These are phyloP conservation scores for Alligator mississippiensis DNA, from an alignment of 2,113 vertebrate species.

Conservation along the genomic window DNA sequence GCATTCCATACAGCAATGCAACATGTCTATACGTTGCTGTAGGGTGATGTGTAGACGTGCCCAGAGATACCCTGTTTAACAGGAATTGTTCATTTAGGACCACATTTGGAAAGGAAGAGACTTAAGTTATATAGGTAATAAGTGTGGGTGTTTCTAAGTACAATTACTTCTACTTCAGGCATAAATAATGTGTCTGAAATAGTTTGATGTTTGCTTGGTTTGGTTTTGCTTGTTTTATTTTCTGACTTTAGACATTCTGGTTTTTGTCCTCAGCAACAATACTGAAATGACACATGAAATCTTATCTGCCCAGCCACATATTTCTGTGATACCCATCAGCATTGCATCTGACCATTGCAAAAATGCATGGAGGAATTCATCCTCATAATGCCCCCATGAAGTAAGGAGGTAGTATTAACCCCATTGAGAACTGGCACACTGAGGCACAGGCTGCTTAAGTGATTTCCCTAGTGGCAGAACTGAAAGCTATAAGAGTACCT, in stretches of 20 bases:
- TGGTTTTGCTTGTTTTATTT: background rate
- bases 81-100: background rate
- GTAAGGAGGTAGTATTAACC: background rate
- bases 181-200: background rate
- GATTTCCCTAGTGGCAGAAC: background rate
- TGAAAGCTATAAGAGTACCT: background rate
- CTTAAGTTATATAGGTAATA: background rate
- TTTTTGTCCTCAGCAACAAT: background rate
- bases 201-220: background rate
- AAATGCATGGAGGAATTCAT: background rate
- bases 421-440: background rate
- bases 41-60: no score
- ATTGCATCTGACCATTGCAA: background rate
- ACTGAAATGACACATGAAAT: background rate
- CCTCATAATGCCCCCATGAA: background rate
- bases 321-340: background rate
- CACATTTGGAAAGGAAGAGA: background rate
- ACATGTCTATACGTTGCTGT: no score
- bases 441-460: no score
- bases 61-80: no score
- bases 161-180: background rate
- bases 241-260: background rate
- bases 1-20: no score
- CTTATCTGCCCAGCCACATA: background rate
- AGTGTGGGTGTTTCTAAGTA: background rate